phyloP scores from a whole-genome alignment of 2,113 vertebrate genomes.

The Hemichromis elongatus region DNA sequence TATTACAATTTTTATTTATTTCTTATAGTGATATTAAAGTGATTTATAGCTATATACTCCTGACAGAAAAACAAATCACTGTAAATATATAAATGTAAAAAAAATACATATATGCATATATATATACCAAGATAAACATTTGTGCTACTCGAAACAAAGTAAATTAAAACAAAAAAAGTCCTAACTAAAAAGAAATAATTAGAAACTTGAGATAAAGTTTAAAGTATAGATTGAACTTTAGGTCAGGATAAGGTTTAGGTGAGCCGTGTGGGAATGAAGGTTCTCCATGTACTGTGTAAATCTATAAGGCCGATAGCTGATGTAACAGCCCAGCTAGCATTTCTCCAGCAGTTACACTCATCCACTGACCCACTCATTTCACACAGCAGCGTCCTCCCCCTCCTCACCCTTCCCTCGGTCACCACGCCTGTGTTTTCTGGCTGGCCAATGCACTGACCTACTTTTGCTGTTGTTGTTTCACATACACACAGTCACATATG shows the following conservation, averaged over 20 bases:
- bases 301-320: constrained; percentile 37
- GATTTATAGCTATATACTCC: not conserved
- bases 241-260: not conserved
- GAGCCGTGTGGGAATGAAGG: not conserved
- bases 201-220: not conserved
- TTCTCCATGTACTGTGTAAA: not conserved
- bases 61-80: not conserved
- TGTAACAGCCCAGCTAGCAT: constrained; percentile 45
- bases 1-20: not conserved
- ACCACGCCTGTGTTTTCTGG: constrained; percentile 62
- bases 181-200: not conserved
- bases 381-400: constrained; percentile 17
- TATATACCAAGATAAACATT: not conserved
- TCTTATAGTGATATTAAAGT: not conserved
- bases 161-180: not conserved
- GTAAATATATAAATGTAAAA: not conserved
- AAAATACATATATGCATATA: not conserved
- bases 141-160: not conserved
- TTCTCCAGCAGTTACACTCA: constrained; percentile 42
- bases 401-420: not conserved
- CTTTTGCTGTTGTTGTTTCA: constrained; percentile 60
- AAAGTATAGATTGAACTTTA: not conserved
- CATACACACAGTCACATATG: constrained; percentile 11
- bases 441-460: constrained; percentile 69
- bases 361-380: constrained; percentile 49